Conservation (phyloP, 2,113 vertebrate species). For the Okapia johnstoni region DNA sequence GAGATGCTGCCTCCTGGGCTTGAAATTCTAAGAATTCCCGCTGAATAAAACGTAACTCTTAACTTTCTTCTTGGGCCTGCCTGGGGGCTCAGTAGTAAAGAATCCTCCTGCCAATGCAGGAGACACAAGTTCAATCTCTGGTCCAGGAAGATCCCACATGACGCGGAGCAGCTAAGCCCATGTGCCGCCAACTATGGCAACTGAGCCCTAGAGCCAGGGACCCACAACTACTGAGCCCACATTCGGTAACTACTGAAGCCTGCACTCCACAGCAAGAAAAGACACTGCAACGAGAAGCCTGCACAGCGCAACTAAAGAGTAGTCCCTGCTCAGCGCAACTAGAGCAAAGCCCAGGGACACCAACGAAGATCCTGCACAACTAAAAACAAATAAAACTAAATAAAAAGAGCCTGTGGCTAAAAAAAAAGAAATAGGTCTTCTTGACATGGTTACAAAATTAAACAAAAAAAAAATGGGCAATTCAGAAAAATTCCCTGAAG, state of each 20-base stretch:
- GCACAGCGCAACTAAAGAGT: neutral
- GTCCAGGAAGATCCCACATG: neutral
- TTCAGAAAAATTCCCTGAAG: neutral
- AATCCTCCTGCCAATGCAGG: neutral
- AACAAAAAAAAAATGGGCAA: neutral
- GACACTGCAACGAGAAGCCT: neutral
- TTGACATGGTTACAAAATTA: neutral
- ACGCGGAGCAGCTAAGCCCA: neutral
- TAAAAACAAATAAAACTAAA: neutral
- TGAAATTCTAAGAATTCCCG: neutral
- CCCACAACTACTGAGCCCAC: neutral
- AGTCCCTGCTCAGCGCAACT: neutral
- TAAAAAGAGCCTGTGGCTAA: neutral
- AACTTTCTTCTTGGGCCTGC: neutral
- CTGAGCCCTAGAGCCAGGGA: neutral
- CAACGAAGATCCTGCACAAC: neutral
- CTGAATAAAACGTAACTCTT: neutral
- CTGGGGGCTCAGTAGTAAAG: neutral
- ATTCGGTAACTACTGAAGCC: fast-evolving
- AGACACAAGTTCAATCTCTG: neutral
- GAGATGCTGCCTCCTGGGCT: neutral
- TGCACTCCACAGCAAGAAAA: neutral
- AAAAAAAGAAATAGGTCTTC: neutral
- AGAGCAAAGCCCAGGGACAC: neutral
- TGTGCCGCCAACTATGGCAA: neutral